Base-by-base conservation (phyloP, 1,140 invertebrate species). In the Ceratina australensis region DNA sequence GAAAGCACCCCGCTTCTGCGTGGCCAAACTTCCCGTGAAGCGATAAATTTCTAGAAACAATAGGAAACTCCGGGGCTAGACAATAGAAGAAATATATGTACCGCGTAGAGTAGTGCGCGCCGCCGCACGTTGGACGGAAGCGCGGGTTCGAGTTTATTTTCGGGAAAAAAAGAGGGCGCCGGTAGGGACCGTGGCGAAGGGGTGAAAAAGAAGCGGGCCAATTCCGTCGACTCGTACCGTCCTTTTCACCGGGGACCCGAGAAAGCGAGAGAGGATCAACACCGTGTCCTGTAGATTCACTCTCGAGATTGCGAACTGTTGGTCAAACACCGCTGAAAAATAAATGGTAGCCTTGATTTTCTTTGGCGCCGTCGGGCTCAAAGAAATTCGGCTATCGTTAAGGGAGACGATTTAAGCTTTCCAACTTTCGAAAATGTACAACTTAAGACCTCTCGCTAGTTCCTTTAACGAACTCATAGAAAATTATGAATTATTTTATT, bases 1-100 rank as follows among this genome's bases (percentile, higher is more conserved):
- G 89, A 91, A 91, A 91, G 89, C 88, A n/a, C 83, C 86, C 86
- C 88, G 87, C 85, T 89, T 86, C 79, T 81, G 84, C 81, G 79
- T 86, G 79, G 81, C 87, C 87, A 90, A 91, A 91, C 88, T 91
- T 90, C 81, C 90, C 90, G 86, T 91, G 89, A 89, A 90, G 86
- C 88, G 89, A 91, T 91, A 91, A 91, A 91, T 91, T 85, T 90
- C 84, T 80, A 87, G 88, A 91, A 91, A 91, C 90, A 91, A 91
- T 91, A 90, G 89, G 87, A 91, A 91, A 91, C 90, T 90, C 88
- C 74, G 69, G 60, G 49, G 82, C 87, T 90, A 90, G 89, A 91
- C 89, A 91, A 91, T 91, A 90, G 90, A 90, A 91, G 88, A 91
- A 90, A 91, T 91, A 87, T 90, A 89, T 87, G 68, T 79, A 76